phyloP scores from a whole-genome alignment of 2,888 invertebrate species.

The Liopterus haemorrhoidalis region DNA sequence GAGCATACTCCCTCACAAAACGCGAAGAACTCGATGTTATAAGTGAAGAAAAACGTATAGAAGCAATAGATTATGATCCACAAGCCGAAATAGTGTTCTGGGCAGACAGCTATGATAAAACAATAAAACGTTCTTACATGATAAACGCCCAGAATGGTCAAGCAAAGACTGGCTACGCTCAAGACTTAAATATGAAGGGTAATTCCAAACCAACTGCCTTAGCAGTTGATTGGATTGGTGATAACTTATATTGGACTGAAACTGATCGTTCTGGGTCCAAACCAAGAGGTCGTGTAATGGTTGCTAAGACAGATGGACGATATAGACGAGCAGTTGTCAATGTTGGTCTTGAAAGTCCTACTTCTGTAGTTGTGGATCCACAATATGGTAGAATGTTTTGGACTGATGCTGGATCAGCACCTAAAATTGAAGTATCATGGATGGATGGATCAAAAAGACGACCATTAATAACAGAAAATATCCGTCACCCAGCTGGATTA shows the following conservation, averaged over 20 bases:
- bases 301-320: conserved; percentile 82
- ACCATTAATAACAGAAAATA: conserved; percentile 71
- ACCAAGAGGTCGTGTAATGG: conserved; percentile 75
- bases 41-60: conserved; percentile 79
- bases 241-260: conserved; percentile 93
- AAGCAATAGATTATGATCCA: conserved; percentile 87
- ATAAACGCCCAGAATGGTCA: conserved; percentile 70
- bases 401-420: conserved; percentile 85
- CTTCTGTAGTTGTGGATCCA: conserved; percentile 83
- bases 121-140: conserved; percentile 88
- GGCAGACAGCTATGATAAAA: conserved; percentile 88
- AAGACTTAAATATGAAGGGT: conserved; percentile 79
- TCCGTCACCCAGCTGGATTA: conserved; percentile 83
- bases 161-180: conserved; percentile 76
- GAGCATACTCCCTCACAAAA: conserved; percentile 62
- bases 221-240: conserved; percentile 89
- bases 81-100: conserved; percentile 83
- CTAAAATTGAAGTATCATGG: conserved; percentile 93
- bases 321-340: conserved; percentile 76
- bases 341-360: conserved; percentile 77
- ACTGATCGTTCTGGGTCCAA: conserved; percentile 67
- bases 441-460: conserved; percentile 91
- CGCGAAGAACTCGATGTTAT: conserved; percentile 72
- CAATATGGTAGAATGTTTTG: conserved; percentile 84
- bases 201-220: conserved; percentile 81